phyloP scores from a whole-genome alignment of 2,113 vertebrate genomes.

The Heterocephalus glaber region DNA sequence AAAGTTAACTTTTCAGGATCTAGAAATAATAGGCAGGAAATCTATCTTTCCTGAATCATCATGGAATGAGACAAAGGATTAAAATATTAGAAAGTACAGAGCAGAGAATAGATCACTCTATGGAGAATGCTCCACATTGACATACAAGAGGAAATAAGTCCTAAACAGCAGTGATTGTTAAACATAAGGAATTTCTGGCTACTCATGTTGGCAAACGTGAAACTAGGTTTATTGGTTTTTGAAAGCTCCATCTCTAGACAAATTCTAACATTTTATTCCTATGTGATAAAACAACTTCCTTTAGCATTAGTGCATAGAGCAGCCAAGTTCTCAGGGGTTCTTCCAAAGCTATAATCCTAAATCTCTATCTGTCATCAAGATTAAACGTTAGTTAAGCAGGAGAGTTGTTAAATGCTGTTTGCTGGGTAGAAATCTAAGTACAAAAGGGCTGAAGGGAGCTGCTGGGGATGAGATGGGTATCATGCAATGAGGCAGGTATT shows the following conservation, averaged over 20 bases:
- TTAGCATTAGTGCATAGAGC: neutral
- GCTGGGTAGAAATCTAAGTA: neutral
- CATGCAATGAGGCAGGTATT: neutral
- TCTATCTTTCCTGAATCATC: neutral
- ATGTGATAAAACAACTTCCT: neutral
- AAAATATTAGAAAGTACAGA: neutral
- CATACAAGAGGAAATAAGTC: neutral
- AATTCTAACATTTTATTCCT: constrained; percentile 27
- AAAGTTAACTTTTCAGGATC: neutral
- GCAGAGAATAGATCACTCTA: neutral
- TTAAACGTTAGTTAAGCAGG: neutral
- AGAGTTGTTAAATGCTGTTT: neutral
- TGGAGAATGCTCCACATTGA: neutral
- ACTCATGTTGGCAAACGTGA: neutral
- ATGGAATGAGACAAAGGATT: constrained; percentile 20
- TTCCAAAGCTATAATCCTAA: constrained; percentile 8
- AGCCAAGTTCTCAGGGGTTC: neutral
- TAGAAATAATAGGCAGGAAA: constrained; percentile 32
- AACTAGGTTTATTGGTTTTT: neutral
- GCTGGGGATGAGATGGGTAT: neutral
- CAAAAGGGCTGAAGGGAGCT: neutral
- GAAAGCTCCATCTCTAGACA: neutral
- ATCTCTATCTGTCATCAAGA: neutral
- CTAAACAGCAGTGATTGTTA: neutral
- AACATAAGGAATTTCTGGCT: neutral